Evolutionary conservation across 1,140 invertebrate species (phyloP).

Genomic region (Ooceraea biroi): DNA sequence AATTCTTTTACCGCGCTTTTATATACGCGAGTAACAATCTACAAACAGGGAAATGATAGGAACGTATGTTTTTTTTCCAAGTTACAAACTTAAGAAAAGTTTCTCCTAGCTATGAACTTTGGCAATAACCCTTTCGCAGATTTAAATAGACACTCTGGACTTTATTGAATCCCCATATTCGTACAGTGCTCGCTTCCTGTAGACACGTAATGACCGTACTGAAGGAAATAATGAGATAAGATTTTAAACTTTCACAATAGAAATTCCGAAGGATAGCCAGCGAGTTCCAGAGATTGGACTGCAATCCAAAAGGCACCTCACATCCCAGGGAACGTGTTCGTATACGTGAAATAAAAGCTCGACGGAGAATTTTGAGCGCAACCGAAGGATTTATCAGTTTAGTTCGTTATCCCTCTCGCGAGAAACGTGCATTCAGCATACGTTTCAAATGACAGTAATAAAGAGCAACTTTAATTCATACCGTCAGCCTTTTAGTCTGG

Average conservation of each 20-base stretch:
- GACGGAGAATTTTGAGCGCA: neutral
- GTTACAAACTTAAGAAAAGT: too few relatives aligned
- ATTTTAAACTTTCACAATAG: slow-evolving; percentile 1
- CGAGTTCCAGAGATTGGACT: neutral
- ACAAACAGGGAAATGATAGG: too few relatives aligned
- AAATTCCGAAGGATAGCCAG: neutral
- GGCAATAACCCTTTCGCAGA: too few relatives aligned
- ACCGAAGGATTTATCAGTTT: neutral
- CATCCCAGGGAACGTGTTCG: neutral
- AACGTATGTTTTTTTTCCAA: too few relatives aligned
- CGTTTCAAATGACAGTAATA: slow-evolving; percentile 11
- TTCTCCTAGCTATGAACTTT: too few relatives aligned
- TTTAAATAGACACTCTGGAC: too few relatives aligned
- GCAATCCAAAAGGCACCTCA: too few relatives aligned
- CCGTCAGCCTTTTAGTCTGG: slow-evolving; percentile 23
- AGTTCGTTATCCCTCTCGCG: neutral
- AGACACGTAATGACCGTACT: too few relatives aligned
- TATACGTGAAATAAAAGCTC: slow-evolving; percentile 17
- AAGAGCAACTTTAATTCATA: slow-evolving; percentile 12
- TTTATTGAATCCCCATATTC: too few relatives aligned
- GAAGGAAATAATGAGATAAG: neutral
- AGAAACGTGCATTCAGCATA: neutral
- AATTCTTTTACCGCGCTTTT: too few relatives aligned
- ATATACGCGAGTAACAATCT: too few relatives aligned
- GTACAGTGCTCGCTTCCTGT: too few relatives aligned